Conservation (phyloP, 2,797 vertebrate species). For the Enteromius paludinosus region DNA sequence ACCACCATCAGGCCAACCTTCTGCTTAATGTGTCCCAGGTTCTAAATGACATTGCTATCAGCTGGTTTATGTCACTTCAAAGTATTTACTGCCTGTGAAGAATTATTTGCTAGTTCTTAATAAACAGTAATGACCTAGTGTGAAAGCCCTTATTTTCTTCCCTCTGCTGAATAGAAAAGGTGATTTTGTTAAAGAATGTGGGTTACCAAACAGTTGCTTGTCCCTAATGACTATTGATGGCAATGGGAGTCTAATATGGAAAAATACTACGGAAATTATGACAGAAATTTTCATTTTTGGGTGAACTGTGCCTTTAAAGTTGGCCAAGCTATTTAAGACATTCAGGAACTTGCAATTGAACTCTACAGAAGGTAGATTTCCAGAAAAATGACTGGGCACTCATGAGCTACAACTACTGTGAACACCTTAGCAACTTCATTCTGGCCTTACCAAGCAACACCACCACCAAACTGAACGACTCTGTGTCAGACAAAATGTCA, state of each 20-base stretch:
- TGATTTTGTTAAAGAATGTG: background rate
- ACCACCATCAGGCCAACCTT: background rate
- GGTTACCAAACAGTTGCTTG: background rate
- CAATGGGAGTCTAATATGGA: background rate
- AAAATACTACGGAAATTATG: background rate
- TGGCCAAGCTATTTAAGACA: background rate
- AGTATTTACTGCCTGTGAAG: background rate
- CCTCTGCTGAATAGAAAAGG: background rate
- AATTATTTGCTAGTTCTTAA: background rate
- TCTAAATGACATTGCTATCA: background rate
- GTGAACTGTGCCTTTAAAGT: background rate
- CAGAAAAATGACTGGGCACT: background rate
- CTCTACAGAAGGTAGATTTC: no score
- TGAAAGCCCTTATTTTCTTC: background rate
- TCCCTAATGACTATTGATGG: background rate
- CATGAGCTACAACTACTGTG: background rate
- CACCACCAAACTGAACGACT: background rate
- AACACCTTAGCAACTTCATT: background rate
- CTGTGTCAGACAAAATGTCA: slow-evolving; percentile 13
- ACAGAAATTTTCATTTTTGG: background rate
- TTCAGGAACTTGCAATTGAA: background rate
- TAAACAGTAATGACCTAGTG: background rate
- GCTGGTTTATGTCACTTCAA: background rate
- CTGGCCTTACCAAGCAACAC: background rate
- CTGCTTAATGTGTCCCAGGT: background rate